Conservation (phyloP, 2,888 invertebrate genomes). For the Saturnia japonica region DNA sequence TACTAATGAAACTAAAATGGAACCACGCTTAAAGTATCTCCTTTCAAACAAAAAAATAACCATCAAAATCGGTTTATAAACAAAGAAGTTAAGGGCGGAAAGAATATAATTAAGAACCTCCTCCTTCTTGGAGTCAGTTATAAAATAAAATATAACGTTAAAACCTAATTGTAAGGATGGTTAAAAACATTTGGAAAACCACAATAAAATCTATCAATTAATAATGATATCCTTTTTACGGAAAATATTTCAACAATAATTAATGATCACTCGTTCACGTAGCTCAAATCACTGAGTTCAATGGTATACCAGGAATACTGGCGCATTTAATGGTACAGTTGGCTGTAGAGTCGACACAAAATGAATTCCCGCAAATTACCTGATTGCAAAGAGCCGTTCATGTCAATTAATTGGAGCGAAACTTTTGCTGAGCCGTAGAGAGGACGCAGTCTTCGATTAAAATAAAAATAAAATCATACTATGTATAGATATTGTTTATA, state of each 20-base stretch:
- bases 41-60: no score
- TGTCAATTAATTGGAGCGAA: neutral
- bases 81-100: no score
- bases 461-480: neutral
- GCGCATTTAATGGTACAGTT: neutral
- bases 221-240: neutral
- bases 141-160: no score
- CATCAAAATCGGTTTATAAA: no score
- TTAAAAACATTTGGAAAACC: neutral
- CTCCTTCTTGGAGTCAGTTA: no score
- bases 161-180: no score
- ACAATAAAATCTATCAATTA: neutral
- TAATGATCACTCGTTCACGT: neutral
- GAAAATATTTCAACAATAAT: neutral
- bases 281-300: neutral
- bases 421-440: neutral
- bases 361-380: conserved; percentile 9
- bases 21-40: no score
- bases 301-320: neutral
- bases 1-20: no score
- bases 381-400: neutral
- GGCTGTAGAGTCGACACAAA: neutral
- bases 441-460: neutral
- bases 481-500: no score
- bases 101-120: no score